Evolutionary conservation across 2,113 vertebrate species (phyloP).

Genomic region (Lanius collurio): DNA sequence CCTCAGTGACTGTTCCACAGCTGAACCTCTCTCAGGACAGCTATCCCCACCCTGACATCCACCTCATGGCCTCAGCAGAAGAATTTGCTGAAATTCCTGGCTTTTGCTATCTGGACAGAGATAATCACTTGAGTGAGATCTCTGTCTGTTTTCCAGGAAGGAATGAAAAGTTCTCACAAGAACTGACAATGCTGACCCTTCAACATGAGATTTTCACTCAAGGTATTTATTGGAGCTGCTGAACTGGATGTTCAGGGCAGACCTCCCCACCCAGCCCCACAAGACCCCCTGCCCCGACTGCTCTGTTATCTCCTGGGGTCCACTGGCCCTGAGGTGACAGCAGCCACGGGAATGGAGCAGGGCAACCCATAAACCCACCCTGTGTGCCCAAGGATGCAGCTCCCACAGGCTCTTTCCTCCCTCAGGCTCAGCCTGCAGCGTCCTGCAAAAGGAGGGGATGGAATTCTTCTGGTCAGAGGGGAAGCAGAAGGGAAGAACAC

Average conservation of each 20-base stretch:
- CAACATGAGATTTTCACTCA: accelerated
- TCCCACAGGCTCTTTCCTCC: background rate
- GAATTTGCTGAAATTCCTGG: background rate
- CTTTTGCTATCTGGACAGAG: background rate
- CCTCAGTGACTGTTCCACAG: background rate
- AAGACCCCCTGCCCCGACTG: too few species aligned
- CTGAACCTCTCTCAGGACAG: background rate
- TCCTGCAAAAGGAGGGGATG: background rate
- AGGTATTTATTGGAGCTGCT: background rate
- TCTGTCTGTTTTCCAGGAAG: background rate
- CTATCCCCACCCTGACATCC: background rate
- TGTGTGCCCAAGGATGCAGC: background rate
- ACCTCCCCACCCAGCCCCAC: background rate
- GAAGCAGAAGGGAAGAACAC: background rate
- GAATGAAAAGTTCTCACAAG: background rate
- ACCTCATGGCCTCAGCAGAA: background rate
- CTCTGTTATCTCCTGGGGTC: background rate
- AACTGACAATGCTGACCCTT: background rate
- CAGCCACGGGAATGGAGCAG: background rate
- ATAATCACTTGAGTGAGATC: background rate
- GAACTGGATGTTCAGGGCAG: background rate
- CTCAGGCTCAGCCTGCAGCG: background rate
- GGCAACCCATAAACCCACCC: background rate
- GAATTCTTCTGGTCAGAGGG: background rate
- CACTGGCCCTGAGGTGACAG: background rate